Conservation (phyloP, 2,888 invertebrate species). For the Choristoneura rosaceana region DNA sequence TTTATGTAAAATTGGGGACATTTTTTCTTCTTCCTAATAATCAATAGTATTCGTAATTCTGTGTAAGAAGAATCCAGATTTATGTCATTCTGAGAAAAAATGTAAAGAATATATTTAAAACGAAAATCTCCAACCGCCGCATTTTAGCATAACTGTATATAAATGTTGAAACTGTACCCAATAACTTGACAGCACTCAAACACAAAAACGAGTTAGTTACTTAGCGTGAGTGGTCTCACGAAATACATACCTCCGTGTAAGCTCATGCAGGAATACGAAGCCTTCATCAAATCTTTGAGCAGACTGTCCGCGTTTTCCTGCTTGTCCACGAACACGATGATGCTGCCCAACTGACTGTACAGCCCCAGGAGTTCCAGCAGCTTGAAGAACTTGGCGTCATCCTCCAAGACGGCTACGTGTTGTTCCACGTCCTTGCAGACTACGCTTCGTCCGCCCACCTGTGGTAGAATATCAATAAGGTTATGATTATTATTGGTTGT, state of each 20-base stretch:
- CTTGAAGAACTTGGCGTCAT: constrained; percentile 99
- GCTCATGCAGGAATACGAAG: constrained; percentile 98
- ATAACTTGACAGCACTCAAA: background rate
- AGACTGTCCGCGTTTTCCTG: constrained; percentile 98
- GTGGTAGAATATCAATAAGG: background rate
- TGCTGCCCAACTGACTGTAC: constrained; percentile 96
- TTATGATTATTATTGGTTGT: no score
- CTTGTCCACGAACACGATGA: constrained; percentile 99
- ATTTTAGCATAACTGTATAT: no score
- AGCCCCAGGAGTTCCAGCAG: constrained; percentile 98
- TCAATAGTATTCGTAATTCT: no score
- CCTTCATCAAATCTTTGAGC: constrained; percentile 97
- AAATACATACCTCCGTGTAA: constrained; percentile 92
- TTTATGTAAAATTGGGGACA: no score
- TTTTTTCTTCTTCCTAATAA: no score
- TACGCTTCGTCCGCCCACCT: constrained; percentile 97
- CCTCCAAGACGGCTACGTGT: constrained; percentile 96
- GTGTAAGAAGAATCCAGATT: no score
- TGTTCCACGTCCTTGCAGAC: constrained; percentile 99
- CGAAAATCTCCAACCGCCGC: no score
- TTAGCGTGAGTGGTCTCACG: background rate
- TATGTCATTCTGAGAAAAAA: no score
- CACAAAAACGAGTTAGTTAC: background rate
- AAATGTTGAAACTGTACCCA: no score
- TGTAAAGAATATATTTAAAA: no score